Evolutionary conservation across 2,797 vertebrate species (phyloP).

Genomic region (Meriones psammophilus): DNA sequence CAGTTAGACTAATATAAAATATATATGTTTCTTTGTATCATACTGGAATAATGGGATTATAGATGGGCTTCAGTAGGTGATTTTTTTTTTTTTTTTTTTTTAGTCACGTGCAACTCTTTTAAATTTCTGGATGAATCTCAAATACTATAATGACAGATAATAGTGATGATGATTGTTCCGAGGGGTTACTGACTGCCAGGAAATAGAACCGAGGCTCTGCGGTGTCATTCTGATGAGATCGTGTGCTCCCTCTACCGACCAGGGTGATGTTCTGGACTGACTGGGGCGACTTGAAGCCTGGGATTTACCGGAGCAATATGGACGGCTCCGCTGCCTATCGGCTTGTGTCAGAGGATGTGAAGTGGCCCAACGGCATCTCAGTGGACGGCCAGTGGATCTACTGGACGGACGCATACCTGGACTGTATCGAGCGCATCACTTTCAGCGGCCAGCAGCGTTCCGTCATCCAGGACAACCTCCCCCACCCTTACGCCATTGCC

Average conservation of each 20-base stretch:
- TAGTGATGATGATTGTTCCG: neutral
- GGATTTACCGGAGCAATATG: conserved; percentile 96
- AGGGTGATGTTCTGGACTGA: conserved; percentile 99
- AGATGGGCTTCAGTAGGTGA: neutral
- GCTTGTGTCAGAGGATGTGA: conserved; percentile 94
- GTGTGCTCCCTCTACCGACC: neutral
- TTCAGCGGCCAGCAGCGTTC: conserved; percentile 93
- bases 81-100: neutral
- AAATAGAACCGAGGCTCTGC: neutral
- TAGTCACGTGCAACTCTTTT: neutral
- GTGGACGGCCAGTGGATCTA: conserved; percentile 97
- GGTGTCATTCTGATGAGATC: neutral
- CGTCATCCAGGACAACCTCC: conserved; percentile 95
- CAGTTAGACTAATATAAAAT: neutral
- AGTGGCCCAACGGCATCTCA: conserved; percentile 98
- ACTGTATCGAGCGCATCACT: conserved; percentile 96
- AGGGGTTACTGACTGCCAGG: neutral
- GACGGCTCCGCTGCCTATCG: conserved; percentile 92
- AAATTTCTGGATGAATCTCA: neutral
- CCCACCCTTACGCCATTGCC: conserved; percentile 98
- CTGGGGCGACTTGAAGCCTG: conserved; percentile 95
- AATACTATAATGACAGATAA: no score
- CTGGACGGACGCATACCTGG: conserved; percentile 98
- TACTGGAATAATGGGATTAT: neutral
- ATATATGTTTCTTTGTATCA: neutral